These are phyloP conservation scores for Criorhina ranunculi DNA, from an alignment of 2,888 invertebrate genomes.

Conservation along the genomic window DNA sequence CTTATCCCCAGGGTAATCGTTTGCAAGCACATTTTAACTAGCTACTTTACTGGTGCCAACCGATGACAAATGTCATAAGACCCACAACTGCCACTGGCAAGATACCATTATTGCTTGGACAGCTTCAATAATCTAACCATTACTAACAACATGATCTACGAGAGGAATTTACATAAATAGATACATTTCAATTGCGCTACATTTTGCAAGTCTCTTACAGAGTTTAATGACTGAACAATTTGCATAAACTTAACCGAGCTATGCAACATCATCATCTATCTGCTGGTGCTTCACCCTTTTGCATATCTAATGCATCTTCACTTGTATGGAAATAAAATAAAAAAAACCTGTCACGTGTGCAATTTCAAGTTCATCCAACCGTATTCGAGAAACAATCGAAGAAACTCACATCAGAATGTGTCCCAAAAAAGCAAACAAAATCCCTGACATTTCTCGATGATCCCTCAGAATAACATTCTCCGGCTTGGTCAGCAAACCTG, in stretches of 20 bases:
- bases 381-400: constrained; percentile 38
- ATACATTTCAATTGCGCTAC: constrained; percentile 40
- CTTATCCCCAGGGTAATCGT: too few relatives aligned
- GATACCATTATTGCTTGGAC: too few relatives aligned
- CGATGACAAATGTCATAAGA: too few relatives aligned
- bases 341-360: constrained; percentile 55
- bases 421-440: constrained; percentile 35
- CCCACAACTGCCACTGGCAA: too few relatives aligned
- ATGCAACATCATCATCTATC: background rate
- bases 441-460: constrained; percentile 20
- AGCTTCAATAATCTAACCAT: background rate
- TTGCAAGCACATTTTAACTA: too few relatives aligned
- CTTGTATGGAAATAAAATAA: constrained; percentile 57
- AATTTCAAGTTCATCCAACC: constrained; percentile 67
- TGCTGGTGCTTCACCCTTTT: constrained; percentile 38
- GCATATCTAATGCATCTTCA: constrained; percentile 30
- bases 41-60: too few relatives aligned
- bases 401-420: constrained; percentile 19
- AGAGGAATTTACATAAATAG: constrained; percentile 27
- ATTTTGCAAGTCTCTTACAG: constrained; percentile 1
- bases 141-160: background rate
- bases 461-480: constrained; percentile 47
- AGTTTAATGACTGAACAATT: constrained; percentile 35
- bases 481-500: constrained; percentile 46
- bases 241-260: constrained; percentile 4